Conservation (phyloP, 1,140 invertebrate species). For the Panagrolaimus sp. region DNA sequence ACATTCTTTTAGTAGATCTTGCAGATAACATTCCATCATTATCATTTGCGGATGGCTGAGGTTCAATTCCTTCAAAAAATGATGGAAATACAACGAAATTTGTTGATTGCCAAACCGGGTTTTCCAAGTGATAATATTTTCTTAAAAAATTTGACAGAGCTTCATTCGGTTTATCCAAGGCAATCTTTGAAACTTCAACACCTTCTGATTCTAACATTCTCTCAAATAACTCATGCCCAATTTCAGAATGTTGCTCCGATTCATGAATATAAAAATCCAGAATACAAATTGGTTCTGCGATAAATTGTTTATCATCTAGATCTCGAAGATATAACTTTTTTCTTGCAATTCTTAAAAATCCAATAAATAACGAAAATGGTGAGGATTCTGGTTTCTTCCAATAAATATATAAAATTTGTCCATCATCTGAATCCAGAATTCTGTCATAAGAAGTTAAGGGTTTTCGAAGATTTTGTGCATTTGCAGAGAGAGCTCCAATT, state of each 20-base stretch:
- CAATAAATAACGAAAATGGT: background rate
- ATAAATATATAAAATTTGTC: conserved; percentile 31
- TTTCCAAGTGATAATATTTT: conserved; percentile 22
- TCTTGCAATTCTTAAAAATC: conserved; percentile 27
- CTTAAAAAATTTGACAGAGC: conserved; percentile 24
- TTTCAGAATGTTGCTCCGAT: conserved; percentile 70
- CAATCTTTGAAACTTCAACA: conserved; percentile 25
- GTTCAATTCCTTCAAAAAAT: conserved; percentile 30
- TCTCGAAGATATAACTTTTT: conserved; percentile 56
- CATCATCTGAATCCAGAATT: conserved; percentile 26
- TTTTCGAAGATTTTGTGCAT: conserved; percentile 25
- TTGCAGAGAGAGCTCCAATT: conserved; percentile 21
- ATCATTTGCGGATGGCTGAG: conserved; percentile 11
- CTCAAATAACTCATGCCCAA: conserved; percentile 71
- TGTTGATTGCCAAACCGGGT: conserved; percentile 34
- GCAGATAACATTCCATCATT: background rate
- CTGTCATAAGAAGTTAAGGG: conserved; percentile 28
- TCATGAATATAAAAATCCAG: conserved; percentile 80
- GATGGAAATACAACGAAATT: conserved; percentile 31
- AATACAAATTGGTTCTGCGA: conserved; percentile 71
- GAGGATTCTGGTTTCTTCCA: conserved; percentile 21
- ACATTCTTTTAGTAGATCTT: background rate
- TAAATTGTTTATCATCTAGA: conserved; percentile 64
- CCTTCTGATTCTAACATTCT: conserved; percentile 65
- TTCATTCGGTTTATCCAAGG: conserved; percentile 34